Conservation (phyloP, 1,140 invertebrate genomes). For the Panulirus ornatus region DNA sequence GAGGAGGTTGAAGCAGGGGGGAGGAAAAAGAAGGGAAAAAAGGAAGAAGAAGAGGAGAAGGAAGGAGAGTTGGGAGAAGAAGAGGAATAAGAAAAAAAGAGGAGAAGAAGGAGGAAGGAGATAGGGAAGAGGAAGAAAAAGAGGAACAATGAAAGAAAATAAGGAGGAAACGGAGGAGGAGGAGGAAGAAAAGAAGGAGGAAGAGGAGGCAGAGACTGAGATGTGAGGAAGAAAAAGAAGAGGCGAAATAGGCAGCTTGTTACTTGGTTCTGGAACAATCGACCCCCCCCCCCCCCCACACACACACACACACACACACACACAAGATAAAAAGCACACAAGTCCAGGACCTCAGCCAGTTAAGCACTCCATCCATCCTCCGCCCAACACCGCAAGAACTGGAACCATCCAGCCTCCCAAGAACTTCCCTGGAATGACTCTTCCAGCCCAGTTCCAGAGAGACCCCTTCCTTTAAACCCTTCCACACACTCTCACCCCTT, state of each 20-base stretch:
- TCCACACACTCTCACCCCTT: conserved; percentile 10
- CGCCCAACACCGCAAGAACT: too few relatives aligned
- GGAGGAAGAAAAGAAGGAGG: too few relatives aligned
- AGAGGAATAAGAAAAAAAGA: not conserved
- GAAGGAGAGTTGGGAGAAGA: not conserved
- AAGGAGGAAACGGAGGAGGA: too few relatives aligned
- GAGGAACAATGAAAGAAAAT: too few relatives aligned
- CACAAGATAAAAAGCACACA: not conserved
- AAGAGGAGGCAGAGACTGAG: too few relatives aligned
- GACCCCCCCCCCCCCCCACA: not conserved
- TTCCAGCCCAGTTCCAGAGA: too few relatives aligned
- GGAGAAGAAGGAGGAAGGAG: not conserved
- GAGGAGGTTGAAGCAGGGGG: not conserved
- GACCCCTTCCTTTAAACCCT: not conserved
- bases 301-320: conserved; percentile 2
- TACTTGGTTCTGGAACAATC: too few relatives aligned
- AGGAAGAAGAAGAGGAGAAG: not conserved
- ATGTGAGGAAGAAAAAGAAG: too few relatives aligned
- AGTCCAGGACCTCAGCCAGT: not conserved
- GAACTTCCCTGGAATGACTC: too few relatives aligned
- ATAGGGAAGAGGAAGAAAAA: not conserved
- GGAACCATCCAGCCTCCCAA: too few relatives aligned
- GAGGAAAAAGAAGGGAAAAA: not conserved
- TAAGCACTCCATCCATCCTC: too few relatives aligned
- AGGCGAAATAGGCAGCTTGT: too few relatives aligned